Evolutionary conservation across 2,888 invertebrate species (phyloP).

Genomic region (Tachina grossa): DNA sequence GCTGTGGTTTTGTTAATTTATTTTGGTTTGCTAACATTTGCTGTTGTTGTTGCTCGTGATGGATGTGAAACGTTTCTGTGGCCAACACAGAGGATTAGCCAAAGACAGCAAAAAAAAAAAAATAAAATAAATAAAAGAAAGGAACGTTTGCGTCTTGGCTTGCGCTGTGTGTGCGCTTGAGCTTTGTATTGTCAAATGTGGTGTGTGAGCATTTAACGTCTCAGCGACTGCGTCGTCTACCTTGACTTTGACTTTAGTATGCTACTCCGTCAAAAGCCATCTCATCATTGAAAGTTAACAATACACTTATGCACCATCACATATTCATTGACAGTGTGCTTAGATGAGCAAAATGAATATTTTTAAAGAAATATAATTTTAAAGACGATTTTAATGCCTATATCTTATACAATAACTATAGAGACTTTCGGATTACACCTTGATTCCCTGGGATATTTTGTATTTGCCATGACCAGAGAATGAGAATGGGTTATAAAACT

Average conservation of each 20-base stretch:
- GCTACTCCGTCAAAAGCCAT: constrained; percentile 66
- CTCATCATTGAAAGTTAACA: constrained; percentile 61
- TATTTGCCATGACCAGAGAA: no score
- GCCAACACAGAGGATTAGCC: constrained; percentile 63
- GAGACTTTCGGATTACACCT: no score
- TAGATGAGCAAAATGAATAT: not conserved
- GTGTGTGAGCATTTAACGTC: constrained; percentile 53
- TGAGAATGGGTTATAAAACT: no score
- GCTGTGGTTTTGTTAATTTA: constrained; percentile 9
- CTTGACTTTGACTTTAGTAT: constrained; percentile 71
- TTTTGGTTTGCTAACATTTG: constrained; percentile 54
- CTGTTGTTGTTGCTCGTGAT: constrained; percentile 40
- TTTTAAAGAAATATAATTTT: not conserved
- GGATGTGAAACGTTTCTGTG: constrained; percentile 62
- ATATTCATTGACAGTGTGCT: constrained; percentile 50
- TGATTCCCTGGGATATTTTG: no score
- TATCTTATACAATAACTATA: no score
- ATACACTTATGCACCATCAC: constrained; percentile 28
- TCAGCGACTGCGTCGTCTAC: constrained; percentile 55
- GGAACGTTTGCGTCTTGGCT: constrained; percentile 34
- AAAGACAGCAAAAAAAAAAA: constrained; percentile 11
- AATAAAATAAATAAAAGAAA: constrained; percentile 1
- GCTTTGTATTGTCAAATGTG: constrained; percentile 21
- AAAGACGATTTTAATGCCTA: no score
- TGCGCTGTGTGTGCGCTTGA: constrained; percentile 23